Evolutionary conservation across 2,113 vertebrate species (phyloP), one percentile per base, ranked within the genome.

Genomic region (Rhodinocichla rosea): DNA sequence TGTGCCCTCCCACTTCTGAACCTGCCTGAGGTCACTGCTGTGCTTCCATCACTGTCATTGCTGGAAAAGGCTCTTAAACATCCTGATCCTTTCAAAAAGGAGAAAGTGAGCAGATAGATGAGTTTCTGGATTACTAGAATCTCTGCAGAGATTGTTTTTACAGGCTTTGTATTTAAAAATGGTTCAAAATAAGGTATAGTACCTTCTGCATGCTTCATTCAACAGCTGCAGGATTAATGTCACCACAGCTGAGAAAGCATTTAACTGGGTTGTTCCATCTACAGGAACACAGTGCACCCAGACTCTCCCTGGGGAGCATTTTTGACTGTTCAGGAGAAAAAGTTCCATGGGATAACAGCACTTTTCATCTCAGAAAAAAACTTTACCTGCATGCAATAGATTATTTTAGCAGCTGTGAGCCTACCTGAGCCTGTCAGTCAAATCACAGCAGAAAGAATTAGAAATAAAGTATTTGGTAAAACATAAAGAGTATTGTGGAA

Each of bases 351-450:
- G 22, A 27, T 50, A 35, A 32, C 7, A n/a, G 4, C 17, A n/a
- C 13, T 50, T 84, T 45, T 73, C 22, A 52, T 42, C 35, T 42
- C 37, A 15, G 8, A 18, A 60, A 24, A 33, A 63, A 55, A 3
- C 22, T 35, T 24, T 20, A 37, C 7, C 33, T 47, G 15, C 1
- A 1, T n/a, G 8, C 32, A 40, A 26, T 0, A 1, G 7, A 44
- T 59, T 68, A 14, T 49, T 65, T 37, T 5, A 40, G 26, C 14
- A 57, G 4, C 11, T n/a, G 37, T 21, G 57, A 68, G 23, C 37
- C 18, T 52, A 27, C 33, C n/a, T 65, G 52, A 67, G 83, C 16
- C 45, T 15, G 4, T 14, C 74, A 57, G n/a, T 27, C 28, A 55
- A 60, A 45, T 12, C 56, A 44, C 22, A 10, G 49, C 32, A 42